Evolutionary conservation across 2,888 invertebrate genomes (phyloP), one percentile per base, ranked within the genome.

Genomic region (Dexiosoma caninum): DNA sequence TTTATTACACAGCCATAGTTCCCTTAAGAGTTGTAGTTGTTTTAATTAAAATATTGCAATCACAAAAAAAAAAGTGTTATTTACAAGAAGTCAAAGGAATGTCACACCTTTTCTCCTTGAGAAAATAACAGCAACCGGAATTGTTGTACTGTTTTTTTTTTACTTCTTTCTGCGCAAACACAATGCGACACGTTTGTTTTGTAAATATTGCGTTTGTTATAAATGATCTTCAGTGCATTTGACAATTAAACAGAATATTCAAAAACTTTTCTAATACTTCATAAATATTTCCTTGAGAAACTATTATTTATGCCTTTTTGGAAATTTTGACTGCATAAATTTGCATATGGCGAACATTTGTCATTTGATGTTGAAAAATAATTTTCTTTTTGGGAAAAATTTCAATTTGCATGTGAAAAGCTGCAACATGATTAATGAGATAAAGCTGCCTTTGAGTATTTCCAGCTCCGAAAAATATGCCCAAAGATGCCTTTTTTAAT

Each of bases 161-260:
- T 23, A 30, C 42, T 69, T 35, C 37, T 23, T 35, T 23, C 23
- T 67, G 44, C 9, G 9, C 40, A 27, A 80, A 3, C 62, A 86
- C 86, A 88, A 88, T 85, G 85, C 86, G 85, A 89, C 86, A 86
- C 89, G 86, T 89, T 89, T 89, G 89, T 89, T 89, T 89, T 89
- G 89, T 89, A 89, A 89, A 89, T 89, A 89, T 89, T 89, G 89
- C 89, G 89, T 89, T 86, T 84, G 86, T 89, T 88, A 88, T 89
- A 87, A 89, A 89, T 88, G 87, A 85, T 83, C 69, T 40, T 64
- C 27, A n/a, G n/a, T n/a, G n/a, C n/a, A 40, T 51, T 67, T 19
- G 6, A 27, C 27, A 5, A 27, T 27, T 5, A 64, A 40, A 53
- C 2, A 27, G 55, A 64, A 44, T 46, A 12, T 19, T 8, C 12